Evolutionary conservation across 1,140 invertebrate genomes (phyloP).

Genomic region (Branchinecta lindahli): DNA sequence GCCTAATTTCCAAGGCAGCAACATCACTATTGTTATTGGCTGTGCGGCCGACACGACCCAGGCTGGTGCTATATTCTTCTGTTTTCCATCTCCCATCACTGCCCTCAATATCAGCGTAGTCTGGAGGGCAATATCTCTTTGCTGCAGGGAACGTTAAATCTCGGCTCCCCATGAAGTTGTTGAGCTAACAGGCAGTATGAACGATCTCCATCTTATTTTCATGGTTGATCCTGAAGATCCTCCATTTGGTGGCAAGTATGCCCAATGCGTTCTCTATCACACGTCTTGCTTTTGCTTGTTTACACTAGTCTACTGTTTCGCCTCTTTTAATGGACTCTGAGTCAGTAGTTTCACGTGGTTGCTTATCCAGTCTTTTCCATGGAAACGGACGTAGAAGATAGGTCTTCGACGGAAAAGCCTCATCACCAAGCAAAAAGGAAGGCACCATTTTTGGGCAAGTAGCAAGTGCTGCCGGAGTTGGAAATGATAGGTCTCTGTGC

Average conservation of each 20-base stretch:
- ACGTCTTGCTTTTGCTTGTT: background rate
- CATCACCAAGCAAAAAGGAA: no score
- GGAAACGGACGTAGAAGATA: no score
- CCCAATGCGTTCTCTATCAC: background rate
- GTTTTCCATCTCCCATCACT: no score
- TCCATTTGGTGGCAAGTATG: background rate
- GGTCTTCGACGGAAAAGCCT: no score
- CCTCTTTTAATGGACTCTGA: no score
- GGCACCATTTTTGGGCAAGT: background rate
- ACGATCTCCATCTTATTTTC: background rate
- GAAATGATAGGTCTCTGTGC: background rate
- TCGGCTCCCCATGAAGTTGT: background rate
- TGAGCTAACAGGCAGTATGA: background rate
- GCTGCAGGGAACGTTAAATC: background rate
- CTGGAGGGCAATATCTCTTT: constrained; percentile 4
- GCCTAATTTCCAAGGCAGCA: no score
- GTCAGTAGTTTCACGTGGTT: no score
- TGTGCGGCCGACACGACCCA: no score
- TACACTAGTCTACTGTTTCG: no score
- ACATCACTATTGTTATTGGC: no score
- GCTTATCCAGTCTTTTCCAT: background rate
- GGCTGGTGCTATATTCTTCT: no score
- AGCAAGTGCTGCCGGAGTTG: no score
- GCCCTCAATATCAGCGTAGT: background rate
- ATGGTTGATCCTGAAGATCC: constrained; percentile 5